Evolutionary conservation across 2,888 invertebrate species (phyloP), one percentile per base, ranked within the genome.

Genomic region (Pseudolycoriella hygida): DNA sequence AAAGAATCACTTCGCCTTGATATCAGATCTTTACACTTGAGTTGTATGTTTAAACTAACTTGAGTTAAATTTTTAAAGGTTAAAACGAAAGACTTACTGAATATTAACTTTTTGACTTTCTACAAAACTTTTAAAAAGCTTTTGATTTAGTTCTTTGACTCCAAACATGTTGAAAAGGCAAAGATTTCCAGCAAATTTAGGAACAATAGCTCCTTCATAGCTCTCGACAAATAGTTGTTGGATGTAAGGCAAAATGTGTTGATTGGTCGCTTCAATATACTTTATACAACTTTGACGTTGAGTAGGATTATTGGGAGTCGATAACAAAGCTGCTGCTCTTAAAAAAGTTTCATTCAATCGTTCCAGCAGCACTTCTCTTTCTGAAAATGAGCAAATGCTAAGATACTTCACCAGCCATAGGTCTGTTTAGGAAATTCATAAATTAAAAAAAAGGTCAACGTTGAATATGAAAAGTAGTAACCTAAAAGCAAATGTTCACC

Each of bases 391-490:
- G 31, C 61, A 57, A 17, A 53, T 52, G 43, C 60, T 56, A 4
- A 66, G 45, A 48, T 59, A 62, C 43, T 60, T 57, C 1, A 57
- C 52, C n/a, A 66, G 49, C 65, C 65, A 66, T 2, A 60, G 50
- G 14, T 57, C 59, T 52, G n/a, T n/a, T n/a, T n/a, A n/a, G n/a
- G n/a, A n/a, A n/a, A 45, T 20, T 40, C 47, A 15, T 38, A 46
- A 25, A 25, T 25, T 8, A 25, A 32, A 47, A 17, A 37, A 37
- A 31, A 25, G 14, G 12, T 42, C 39, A 38, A 42, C 12, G 12
- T 42, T 30, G 10, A 30, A 11, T 12, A 5, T 19, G 6, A 19
- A 40, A 18, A 40, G n/a, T 12, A 12, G 40, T 43, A 43, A 53
- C 55, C 54, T 37, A 65, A 52, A 4, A 65, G 48, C 15, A 58